Conservation (phyloP, 2,888 invertebrate species). For the Chesias legatella region DNA sequence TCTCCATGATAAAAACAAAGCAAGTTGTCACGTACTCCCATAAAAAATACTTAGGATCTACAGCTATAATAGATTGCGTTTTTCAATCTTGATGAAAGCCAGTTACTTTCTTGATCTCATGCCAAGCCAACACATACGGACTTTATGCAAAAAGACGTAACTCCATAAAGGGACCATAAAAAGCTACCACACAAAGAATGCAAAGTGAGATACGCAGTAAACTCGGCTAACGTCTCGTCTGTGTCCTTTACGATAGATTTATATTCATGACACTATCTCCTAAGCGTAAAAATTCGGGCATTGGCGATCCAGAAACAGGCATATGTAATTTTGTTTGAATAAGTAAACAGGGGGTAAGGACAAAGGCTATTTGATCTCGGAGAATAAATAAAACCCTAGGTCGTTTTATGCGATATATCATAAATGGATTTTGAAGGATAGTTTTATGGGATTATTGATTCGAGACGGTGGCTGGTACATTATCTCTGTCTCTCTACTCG, state of each 20-base stretch:
- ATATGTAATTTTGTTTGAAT: slow-evolving; percentile 81
- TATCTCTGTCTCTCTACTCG: slow-evolving; percentile 42
- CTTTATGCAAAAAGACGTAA: slow-evolving; percentile 74
- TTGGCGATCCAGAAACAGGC: slow-evolving; percentile 77
- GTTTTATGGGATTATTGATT: slow-evolving; percentile 66
- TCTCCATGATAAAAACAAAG: background rate
- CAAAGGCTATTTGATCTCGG: slow-evolving; percentile 78
- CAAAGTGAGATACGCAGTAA: slow-evolving; percentile 76
- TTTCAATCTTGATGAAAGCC: slow-evolving; percentile 21
- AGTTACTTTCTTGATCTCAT: slow-evolving; percentile 15
- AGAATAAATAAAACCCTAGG: slow-evolving; percentile 70
- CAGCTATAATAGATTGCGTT: background rate
- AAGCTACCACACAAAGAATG: slow-evolving; percentile 74
- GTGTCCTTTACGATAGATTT: slow-evolving; percentile 79
- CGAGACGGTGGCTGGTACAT: slow-evolving; percentile 46
- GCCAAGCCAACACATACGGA: slow-evolving; percentile 34
- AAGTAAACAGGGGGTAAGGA: slow-evolving; percentile 75
- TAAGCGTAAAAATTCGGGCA: slow-evolving; percentile 79
- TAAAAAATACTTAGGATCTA: slow-evolving; percentile 10
- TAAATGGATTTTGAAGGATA: slow-evolving; percentile 71
- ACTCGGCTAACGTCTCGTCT: slow-evolving; percentile 63
- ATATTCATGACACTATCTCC: slow-evolving; percentile 79
- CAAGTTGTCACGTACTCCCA: slow-evolving; percentile 11
- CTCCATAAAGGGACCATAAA: slow-evolving; percentile 76
- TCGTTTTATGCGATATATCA: slow-evolving; percentile 69